Evolutionary conservation across 2,888 invertebrate species (phyloP), one percentile per base, ranked within the genome.

Genomic region (Cheilosia grossa): DNA sequence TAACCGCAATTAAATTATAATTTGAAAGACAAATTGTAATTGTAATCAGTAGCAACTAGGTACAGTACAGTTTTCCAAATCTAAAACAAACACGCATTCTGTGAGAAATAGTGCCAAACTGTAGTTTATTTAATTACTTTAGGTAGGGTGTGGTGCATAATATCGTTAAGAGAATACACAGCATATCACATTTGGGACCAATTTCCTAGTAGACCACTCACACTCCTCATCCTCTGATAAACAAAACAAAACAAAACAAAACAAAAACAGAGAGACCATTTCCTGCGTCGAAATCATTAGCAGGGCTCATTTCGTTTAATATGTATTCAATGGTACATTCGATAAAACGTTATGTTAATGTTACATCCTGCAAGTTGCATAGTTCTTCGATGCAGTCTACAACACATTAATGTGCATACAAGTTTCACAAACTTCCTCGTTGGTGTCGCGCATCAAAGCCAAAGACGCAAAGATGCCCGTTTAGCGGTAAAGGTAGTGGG

Each of bases 81-180:
- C 13, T 13, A 37, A 37, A 37, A 13, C 37, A 13, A 37, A 13
- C 37, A 37, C 13, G 37, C 37, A 13, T 37, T 37, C 37, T 37
- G 13, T 1, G 4, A 66, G 13, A 9, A 40, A 47, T 10, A 54
- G 1, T 3, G 42, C 15, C 17, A 19, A 53, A 27, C 6, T 54
- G 27, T 30, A 4, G 40, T 40, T 10, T n/a, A 61, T 61, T 61
- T 81, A 81, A 81, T 81, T 81, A 82, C 58, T 70, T 69, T 58
- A 47, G 27, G 9, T 13, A 58, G 58, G 81, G 81, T 27, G 75
- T 82, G 81, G 27, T 58, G 3, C 21, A 37, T 49, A 59, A 10
- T 19, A 63, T 56, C 24, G 63, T 33, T 42, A 51, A 64, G 70
- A 42, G 51, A 64, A 42, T 49, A 9, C 7, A 24, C 17, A 2